Base-by-base conservation (phyloP, 1,140 invertebrate species). In the Vollenhovia emeryi region DNA sequence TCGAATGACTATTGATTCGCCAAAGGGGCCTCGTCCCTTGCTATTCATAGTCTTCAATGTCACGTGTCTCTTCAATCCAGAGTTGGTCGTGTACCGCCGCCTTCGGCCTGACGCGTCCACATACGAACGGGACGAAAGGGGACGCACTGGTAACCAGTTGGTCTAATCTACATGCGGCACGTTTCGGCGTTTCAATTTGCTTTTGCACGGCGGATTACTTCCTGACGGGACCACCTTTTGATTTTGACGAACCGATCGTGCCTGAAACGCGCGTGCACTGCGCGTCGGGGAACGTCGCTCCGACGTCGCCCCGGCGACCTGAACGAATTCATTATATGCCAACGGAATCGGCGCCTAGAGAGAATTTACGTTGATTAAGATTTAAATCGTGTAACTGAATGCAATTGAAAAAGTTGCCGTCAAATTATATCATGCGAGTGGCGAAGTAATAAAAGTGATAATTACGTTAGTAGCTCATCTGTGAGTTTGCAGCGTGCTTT, bases 151-250 rank as follows among this genome's bases (percentile, higher is more conserved):
- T 86, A 88, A 87, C 80, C 90, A 87, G 89, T 89, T 90, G 90
- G 89, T 89, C 85, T 91, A 89, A 91, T 91, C 87, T 87, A 87
- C 87, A 64, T 80, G 85, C 74, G 68, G 89, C 90, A 89, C 89
- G 90, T 91, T 87, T 33, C 89, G 36, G 85, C 85, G 73, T 91
- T 91, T 91, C 90, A 91, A 91, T 91, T 91, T 91, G 73, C 86
- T 91, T 90, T 89, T 79, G 64, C 52, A 82, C 57, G 50, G 27
- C 45, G 84, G 55, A 88, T 88, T 86, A 87, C 79, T 86, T 78
- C 59, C 71, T 62, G 71, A 55, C 69, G 15, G 48, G 36, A 3
- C 64, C 78, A 64, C 68, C 84, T 84, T 86, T 86, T 66, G 60
- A 79, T 89, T 69, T 43, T 50, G 48, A 57, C 43, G 69, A 71